These are phyloP conservation scores for Tychaedon coryphoeus DNA, from an alignment of 2,113 vertebrate species.

Conservation along the genomic window DNA sequence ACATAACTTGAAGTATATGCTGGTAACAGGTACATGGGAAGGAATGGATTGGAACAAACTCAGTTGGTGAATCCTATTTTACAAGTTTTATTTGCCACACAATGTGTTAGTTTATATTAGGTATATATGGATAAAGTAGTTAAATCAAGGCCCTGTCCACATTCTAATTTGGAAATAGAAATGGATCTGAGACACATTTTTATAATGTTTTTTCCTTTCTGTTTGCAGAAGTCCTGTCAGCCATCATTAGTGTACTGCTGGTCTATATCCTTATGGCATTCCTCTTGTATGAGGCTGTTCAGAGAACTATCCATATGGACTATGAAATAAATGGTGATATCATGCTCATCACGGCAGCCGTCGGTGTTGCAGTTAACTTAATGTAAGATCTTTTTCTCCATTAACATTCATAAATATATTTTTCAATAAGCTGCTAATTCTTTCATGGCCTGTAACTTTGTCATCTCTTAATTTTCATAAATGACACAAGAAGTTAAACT, in stretches of 20 bases:
- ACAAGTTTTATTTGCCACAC: not conserved
- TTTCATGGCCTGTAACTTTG: not conserved
- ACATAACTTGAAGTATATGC: not conserved
- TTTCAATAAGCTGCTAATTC: slow-evolving; percentile 6
- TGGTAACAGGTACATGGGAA: not conserved
- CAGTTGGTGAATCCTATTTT: not conserved
- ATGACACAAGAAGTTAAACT: not conserved
- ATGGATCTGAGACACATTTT: not conserved
- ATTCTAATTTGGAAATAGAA: not conserved
- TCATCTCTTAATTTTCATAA: not conserved
- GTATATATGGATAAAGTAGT: not conserved
- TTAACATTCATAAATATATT: not conserved
- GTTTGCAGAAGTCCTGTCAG: slow-evolving; percentile 90
- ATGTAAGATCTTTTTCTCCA: slow-evolving; percentile 79
- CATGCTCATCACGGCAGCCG: slow-evolving; percentile 96
- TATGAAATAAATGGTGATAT: slow-evolving; percentile 94
- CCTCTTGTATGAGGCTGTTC: slow-evolving; percentile 91
- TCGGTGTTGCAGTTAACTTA: slow-evolving; percentile 94
- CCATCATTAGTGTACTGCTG: slow-evolving; percentile 89
- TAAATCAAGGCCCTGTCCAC: not conserved
- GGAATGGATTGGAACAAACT: not conserved
- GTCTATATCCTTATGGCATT: slow-evolving; percentile 91
- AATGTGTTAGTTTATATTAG: not conserved
- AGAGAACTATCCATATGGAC: slow-evolving; percentile 91
- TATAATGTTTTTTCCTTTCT: slow-evolving; percentile 21